These are phyloP conservation scores for Emmelina monodactyla DNA, from an alignment of 2,888 invertebrate species.

Conservation along the genomic window DNA sequence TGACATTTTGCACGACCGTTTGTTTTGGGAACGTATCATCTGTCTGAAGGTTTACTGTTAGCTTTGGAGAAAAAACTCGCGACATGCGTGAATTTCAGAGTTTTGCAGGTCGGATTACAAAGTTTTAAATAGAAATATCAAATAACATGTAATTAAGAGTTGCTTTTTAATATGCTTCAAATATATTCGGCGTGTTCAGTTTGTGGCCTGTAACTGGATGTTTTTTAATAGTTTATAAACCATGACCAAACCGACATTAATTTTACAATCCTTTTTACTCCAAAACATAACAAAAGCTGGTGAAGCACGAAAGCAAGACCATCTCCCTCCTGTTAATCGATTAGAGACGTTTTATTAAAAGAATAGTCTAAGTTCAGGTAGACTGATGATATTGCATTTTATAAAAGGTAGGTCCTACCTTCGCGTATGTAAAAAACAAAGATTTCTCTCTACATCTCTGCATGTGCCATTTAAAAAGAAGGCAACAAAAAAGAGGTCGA, in stretches of 20 bases:
- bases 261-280: too few species aligned
- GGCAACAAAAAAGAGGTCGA: constrained; percentile 47
- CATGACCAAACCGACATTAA: too few species aligned
- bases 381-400: constrained; percentile 60
- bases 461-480: constrained; percentile 64
- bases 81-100: constrained; percentile 13
- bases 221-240: too few species aligned
- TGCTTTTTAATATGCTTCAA: too few species aligned
- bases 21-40: constrained; percentile 40
- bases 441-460: too few species aligned
- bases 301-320: too few species aligned
- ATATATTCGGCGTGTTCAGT: too few species aligned
- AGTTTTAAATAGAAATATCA: too few species aligned
- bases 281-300: too few species aligned
- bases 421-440: constrained; percentile 31
- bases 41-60: constrained; percentile 40
- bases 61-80: constrained; percentile 20
- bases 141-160: too few species aligned
- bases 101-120: constrained; percentile 1
- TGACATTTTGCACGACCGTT: constrained; percentile 55
- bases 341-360: constrained; percentile 54
- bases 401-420: constrained; percentile 32
- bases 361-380: constrained; percentile 50
- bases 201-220: too few species aligned
- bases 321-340: constrained; percentile 47